phyloP scores from a whole-genome alignment of 2,888 invertebrate genomes.

The Ophioninae sp. region DNA sequence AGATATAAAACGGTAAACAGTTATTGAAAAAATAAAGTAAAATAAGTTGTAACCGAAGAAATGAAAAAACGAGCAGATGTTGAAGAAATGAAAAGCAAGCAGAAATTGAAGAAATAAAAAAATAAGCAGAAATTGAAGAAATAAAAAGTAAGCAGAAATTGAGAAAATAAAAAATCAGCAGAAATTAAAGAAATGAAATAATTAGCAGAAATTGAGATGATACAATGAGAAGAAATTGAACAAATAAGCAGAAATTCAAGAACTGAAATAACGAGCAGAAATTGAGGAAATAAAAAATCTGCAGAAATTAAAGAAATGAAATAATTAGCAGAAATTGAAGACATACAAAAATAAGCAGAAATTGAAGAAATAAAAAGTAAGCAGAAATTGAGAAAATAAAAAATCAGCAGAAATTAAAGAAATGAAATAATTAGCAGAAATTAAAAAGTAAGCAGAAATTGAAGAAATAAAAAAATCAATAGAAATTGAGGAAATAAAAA shows the following conservation, averaged over 20 bases:
- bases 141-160: not conserved
- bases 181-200: not conserved
- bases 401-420: not conserved
- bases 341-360: not conserved
- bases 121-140: too few species aligned
- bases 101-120: not conserved
- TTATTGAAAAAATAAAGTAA: not conserved
- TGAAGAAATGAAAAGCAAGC: not conserved
- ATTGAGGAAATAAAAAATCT: not conserved
- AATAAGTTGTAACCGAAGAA: not conserved
- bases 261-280: not conserved
- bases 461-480: not conserved
- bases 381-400: not conserved
- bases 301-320: not conserved
- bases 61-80: not conserved
- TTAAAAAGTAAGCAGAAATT: not conserved
- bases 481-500: not conserved
- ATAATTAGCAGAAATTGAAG: not conserved
- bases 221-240: not conserved
- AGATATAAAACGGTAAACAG: not conserved
- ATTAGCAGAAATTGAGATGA: not conserved
- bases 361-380: not conserved
- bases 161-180: not conserved
- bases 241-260: not conserved
- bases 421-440: not conserved